Conservation (phyloP, 2,113 vertebrate genomes). For the Anoplopoma fimbria region DNA sequence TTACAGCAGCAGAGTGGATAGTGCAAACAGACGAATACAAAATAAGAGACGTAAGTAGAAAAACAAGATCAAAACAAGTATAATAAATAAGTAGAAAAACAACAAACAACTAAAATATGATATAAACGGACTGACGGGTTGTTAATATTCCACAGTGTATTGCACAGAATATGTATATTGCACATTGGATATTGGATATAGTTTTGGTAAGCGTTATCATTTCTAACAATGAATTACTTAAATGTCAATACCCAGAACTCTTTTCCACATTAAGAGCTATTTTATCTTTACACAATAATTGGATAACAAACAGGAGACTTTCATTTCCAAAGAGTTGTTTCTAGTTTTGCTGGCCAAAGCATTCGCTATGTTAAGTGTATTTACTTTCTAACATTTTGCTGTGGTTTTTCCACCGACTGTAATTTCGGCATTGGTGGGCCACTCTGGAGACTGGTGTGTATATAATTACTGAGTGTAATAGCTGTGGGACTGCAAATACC, state of each 20-base stretch:
- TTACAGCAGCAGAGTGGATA: no score
- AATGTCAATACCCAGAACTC: background rate
- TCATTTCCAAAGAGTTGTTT: slow-evolving; percentile 19
- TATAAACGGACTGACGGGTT: no score
- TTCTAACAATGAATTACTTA: background rate
- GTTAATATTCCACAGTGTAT: no score
- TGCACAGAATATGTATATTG: no score
- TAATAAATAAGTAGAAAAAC: no score
- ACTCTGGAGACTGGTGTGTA: slow-evolving; percentile 56
- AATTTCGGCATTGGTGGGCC: slow-evolving; percentile 70
- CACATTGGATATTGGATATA: no score
- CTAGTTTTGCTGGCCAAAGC: slow-evolving; percentile 17
- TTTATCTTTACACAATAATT: background rate
- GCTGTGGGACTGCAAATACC: slow-evolving; percentile 64
- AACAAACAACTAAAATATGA: no score
- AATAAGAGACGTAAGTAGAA: no score
- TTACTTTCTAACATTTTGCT: slow-evolving; percentile 51
- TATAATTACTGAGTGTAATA: slow-evolving; percentile 74
- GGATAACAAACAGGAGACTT: background rate
- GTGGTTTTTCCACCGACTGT: slow-evolving; percentile 75
- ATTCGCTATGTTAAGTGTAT: slow-evolving; percentile 37
- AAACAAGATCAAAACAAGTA: no score
- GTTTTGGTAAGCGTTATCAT: no score
- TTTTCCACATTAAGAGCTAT: background rate
- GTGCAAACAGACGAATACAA: no score